phyloP scores from a whole-genome alignment of 2,113 vertebrate species.

The Mesoclemmys tuberculata region DNA sequence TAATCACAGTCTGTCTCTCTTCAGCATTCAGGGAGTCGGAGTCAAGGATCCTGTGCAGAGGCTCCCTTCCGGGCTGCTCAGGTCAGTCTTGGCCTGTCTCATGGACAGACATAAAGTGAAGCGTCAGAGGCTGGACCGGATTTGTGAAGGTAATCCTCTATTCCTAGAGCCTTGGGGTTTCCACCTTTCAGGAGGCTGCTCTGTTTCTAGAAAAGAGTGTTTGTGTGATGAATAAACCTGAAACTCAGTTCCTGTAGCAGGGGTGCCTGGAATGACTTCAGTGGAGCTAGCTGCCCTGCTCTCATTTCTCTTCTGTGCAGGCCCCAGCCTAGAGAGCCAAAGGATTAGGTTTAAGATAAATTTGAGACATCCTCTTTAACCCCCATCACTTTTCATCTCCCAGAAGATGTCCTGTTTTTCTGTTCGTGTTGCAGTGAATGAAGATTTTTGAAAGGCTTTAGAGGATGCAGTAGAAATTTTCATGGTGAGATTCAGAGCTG shows the following conservation, averaged over 20 bases:
- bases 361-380: neutral
- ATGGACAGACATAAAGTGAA: conserved; percentile 95
- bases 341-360: neutral
- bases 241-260: neutral
- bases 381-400: neutral
- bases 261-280: neutral
- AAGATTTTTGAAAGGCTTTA: neutral
- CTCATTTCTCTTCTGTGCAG: neutral
- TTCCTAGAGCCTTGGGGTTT: too few species aligned
- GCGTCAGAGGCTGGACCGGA: conserved; percentile 88
- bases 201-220: neutral
- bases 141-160: conserved; percentile 70
- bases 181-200: too few species aligned
- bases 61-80: neutral
- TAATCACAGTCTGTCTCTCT: neutral
- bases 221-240: neutral
- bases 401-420: neutral
- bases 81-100: conserved; percentile 80
- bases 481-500: neutral
- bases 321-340: neutral
- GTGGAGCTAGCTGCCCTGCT: neutral
- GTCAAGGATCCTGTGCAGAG: neutral
- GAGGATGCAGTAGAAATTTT: neutral
- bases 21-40: neutral
- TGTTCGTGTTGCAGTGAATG: neutral